Evolutionary conservation across 1,140 invertebrate genomes (phyloP).

Genomic region (Aricia agestis): DNA sequence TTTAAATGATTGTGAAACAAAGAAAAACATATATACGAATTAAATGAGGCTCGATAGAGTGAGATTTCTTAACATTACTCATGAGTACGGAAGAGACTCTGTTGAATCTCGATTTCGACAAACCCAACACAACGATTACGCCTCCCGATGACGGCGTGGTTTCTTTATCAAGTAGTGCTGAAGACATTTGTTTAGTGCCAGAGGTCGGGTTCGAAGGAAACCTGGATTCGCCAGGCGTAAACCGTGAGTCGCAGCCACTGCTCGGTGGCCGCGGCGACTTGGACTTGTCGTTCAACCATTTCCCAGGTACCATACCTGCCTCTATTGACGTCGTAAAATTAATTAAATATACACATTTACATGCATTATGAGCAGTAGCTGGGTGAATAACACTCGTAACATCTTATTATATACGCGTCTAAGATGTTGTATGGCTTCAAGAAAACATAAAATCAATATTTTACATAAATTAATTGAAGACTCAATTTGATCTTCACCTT

Average conservation of each 20-base stretch:
- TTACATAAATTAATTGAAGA: conserved; percentile 14
- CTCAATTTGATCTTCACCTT: conserved; percentile 22
- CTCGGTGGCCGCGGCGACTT: conserved; percentile 87
- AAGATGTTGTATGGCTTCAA: conserved; percentile 39
- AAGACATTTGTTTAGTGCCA: conserved; percentile 81
- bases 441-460: conserved; percentile 18
- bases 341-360: conserved; percentile 9
- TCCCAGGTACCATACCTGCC: conserved; percentile 80
- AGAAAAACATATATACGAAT: conserved; percentile 66
- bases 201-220: conserved; percentile 80
- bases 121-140: conserved; percentile 54
- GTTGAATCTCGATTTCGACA: conserved; percentile 76
- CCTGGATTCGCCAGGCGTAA: conserved; percentile 85
- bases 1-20: conserved; percentile 71
- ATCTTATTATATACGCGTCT: conserved; percentile 8
- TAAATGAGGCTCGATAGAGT: conserved; percentile 72
- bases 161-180: conserved; percentile 75
- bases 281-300: conserved; percentile 86
- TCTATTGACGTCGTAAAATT: background rate
- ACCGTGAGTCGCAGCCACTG: conserved; percentile 92
- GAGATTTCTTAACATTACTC: conserved; percentile 64
- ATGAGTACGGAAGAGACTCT: conserved; percentile 77
- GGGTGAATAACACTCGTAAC: background rate
- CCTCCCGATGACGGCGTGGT: conserved; percentile 75
- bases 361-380: background rate